Evolutionary conservation across 2,797 vertebrate species (phyloP).

Genomic region (Sparidentex hasta): DNA sequence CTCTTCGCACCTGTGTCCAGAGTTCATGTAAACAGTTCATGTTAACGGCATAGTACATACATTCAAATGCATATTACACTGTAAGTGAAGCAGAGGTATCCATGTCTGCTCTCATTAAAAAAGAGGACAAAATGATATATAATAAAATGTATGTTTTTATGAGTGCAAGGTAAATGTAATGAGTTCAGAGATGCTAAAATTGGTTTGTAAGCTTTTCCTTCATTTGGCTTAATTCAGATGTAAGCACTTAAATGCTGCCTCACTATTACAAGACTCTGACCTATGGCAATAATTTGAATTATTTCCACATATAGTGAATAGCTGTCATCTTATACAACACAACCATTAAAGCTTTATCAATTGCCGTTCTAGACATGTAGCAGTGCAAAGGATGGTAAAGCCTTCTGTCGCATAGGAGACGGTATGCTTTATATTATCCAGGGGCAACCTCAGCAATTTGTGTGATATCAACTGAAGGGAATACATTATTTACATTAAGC

Average conservation of each 20-base stretch:
- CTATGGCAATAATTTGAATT: neutral
- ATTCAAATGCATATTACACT: conserved; percentile 3
- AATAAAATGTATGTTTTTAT: neutral
- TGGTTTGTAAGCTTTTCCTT: neutral
- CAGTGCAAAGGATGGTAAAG: neutral
- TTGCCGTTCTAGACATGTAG: neutral
- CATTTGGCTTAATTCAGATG: conserved; percentile 11
- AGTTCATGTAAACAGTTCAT: conserved; percentile 3
- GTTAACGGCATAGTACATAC: neutral
- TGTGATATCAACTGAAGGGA: neutral
- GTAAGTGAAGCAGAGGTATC: neutral
- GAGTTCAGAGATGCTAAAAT: conserved; percentile 15
- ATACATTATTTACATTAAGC: neutral
- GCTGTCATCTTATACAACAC: conserved; percentile 4
- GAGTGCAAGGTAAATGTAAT: neutral
- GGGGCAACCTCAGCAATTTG: neutral
- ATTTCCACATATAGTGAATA: conserved; percentile 10
- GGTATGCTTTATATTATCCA: neutral
- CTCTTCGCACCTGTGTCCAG: neutral
- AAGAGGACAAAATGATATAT: neutral
- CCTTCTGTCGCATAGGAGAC: neutral
- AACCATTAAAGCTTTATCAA: conserved; percentile 3
- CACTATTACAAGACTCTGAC: neutral
- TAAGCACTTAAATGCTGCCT: conserved; percentile 5
- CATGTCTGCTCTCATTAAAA: conserved; percentile 1